Conservation (phyloP, 2,797 vertebrate genomes). For the Bradypodion pumilum region DNA sequence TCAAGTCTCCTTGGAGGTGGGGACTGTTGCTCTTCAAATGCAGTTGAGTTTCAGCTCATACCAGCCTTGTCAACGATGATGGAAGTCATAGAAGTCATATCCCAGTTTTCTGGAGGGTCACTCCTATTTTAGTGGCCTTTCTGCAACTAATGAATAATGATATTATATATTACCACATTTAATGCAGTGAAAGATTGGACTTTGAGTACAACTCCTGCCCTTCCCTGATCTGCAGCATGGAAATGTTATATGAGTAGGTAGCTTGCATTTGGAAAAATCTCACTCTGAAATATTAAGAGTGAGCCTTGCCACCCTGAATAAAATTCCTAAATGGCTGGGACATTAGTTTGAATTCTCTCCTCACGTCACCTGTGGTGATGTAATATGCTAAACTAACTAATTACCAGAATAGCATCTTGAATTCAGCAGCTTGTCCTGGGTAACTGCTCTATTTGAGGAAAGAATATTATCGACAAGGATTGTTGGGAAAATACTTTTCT, state of each 20-base stretch:
- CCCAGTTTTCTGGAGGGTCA: not conserved
- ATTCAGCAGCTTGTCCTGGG: not conserved
- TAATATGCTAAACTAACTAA: not conserved
- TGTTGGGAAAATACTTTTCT: not conserved
- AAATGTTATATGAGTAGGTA: not conserved
- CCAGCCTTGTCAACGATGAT: not conserved
- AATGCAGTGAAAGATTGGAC: slow-evolving; percentile 1
- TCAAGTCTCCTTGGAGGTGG: not conserved
- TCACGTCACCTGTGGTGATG: not conserved
- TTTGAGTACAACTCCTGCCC: no score
- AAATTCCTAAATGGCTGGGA: not conserved
- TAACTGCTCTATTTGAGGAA: not conserved
- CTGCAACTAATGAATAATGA: not conserved
- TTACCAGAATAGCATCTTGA: not conserved
- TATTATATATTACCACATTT: not conserved
- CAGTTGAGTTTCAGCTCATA: not conserved
- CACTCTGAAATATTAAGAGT: no score
- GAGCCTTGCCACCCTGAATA: not conserved
- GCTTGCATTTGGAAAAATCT: no score
- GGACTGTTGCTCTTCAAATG: not conserved
- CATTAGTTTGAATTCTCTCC: not conserved
- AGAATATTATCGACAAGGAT: not conserved
- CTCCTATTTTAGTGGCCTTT: not conserved
- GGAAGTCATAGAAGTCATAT: not conserved
- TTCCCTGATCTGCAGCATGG: not conserved